Evolutionary conservation across 2,113 vertebrate species (phyloP).

Genomic region (Pygathrix nemaeus): DNA sequence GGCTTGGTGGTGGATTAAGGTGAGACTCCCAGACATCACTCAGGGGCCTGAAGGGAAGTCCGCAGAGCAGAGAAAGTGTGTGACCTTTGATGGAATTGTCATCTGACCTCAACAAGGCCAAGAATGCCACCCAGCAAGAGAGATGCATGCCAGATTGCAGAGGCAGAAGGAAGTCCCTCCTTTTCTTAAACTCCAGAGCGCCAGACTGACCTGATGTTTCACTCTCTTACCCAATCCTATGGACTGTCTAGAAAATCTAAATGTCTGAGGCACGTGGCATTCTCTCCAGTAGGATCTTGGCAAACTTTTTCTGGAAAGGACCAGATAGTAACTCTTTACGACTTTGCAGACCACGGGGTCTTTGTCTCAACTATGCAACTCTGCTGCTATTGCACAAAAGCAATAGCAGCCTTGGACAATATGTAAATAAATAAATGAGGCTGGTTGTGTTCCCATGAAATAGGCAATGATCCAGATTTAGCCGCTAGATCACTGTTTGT

Average conservation of each 20-base stretch:
- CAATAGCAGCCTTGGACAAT: neutral
- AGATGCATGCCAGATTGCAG: rapidly evolving
- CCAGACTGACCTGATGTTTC: neutral
- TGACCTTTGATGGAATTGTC: neutral
- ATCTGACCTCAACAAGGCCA: neutral
- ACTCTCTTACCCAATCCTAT: rapidly evolving
- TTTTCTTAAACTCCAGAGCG: neutral
- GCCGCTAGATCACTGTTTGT: rapidly evolving
- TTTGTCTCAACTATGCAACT: neutral
- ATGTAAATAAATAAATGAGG: rapidly evolving
- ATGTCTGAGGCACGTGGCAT: rapidly evolving
- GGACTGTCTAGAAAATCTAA: neutral
- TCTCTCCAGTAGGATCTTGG: rapidly evolving
- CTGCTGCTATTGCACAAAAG: rapidly evolving
- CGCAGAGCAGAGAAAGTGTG: neutral
- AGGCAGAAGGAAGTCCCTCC: too few relatives aligned
- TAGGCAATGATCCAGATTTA: rapidly evolving
- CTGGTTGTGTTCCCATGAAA: rapidly evolving
- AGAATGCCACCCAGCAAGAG: neutral
- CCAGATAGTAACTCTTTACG: neutral
- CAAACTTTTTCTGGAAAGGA: neutral
- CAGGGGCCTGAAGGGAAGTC: neutral
- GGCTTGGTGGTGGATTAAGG: slow-evolving; percentile 53
- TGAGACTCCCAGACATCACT: neutral
- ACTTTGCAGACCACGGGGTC: too few relatives aligned